Percentiles rank a stretch among this genome's conserved stretches.
Conservation (phyloP, 1,140 invertebrate genomes). For the Drosophila kikkawai region DNA sequence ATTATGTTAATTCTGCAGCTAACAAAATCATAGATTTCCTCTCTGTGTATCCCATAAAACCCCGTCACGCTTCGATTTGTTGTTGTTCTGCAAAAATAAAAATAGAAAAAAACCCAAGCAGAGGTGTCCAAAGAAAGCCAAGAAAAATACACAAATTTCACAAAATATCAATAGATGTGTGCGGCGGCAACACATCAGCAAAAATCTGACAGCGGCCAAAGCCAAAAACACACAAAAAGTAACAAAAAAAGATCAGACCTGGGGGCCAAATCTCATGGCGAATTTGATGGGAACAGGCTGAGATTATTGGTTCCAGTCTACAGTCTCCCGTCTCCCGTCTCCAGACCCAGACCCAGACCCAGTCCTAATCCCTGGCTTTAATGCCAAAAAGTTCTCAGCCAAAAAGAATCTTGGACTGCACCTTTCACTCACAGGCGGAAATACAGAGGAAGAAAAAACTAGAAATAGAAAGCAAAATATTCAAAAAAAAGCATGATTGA, state of each 20-base stretch:
- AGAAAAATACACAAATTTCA: conserved; percentile 29
- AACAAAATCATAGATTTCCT: neutral
- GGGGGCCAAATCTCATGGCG: conserved; percentile 33
- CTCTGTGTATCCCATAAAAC: neutral
- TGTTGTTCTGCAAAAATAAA: conserved; percentile 30
- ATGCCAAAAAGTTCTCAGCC: conserved; percentile 29
- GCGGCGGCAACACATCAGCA: conserved; percentile 16
- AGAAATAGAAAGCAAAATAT: neutral
- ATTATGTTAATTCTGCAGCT: neutral
- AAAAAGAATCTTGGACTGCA: conserved; percentile 31
- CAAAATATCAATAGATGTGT: conserved; percentile 41
- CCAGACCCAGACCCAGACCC: neutral
- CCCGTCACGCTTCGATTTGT: conserved; percentile 35
- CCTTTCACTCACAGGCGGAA: conserved; percentile 35
- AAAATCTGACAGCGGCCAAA: conserved; percentile 7
- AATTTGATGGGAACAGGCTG: conserved; percentile 23
- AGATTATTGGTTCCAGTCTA: conserved; percentile 1
- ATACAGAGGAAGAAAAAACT: conserved; percentile 12
- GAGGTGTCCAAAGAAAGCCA: conserved; percentile 9
- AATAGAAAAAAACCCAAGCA: neutral
- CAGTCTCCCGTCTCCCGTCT: neutral
- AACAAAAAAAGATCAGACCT: neutral
- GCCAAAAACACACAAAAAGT: neutral
- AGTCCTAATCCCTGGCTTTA: neutral
- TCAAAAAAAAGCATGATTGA: neutral